These are phyloP conservation scores for Catharus minimus DNA, from an alignment of 2,113 vertebrate species.

Conservation along the genomic window DNA sequence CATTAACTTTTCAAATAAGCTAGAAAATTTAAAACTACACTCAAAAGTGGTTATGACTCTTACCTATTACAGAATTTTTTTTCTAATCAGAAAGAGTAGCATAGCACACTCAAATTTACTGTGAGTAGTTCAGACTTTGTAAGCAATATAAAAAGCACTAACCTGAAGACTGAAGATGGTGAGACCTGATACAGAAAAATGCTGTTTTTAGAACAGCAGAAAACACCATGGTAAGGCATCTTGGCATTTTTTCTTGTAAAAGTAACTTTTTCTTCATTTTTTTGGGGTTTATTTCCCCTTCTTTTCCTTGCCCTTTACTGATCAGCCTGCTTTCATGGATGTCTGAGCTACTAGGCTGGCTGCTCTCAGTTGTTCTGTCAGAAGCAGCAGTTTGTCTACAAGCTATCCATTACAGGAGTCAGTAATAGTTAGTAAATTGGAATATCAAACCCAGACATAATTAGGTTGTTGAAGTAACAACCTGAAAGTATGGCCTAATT, in stretches of 20 bases:
- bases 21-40: neutral
- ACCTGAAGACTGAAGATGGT: constrained; percentile 62
- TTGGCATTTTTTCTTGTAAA: constrained; percentile 44
- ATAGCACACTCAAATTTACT: neutral
- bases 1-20: neutral
- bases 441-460: constrained; percentile 58
- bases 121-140: neutral
- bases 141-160: constrained; percentile 43
- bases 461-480: constrained; percentile 53
- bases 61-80: neutral
- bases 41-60: neutral
- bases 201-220: constrained; percentile 47
- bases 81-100: neutral
- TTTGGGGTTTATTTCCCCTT: neutral
- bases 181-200: constrained; percentile 58
- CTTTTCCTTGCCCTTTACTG: neutral
- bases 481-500: constrained; percentile 55
- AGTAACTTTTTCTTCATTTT: constrained; percentile 34
- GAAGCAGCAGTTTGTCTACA: constrained; percentile 19
- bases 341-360: neutral
- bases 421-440: constrained; percentile 39
- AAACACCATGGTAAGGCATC: constrained; percentile 7
- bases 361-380: constrained; percentile 20
- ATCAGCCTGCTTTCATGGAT: neutral
- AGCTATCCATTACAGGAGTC: constrained; percentile 25